Evolutionary conservation across 2,888 invertebrate species (phyloP).

Genomic region (Euzophera pinguis): DNA sequence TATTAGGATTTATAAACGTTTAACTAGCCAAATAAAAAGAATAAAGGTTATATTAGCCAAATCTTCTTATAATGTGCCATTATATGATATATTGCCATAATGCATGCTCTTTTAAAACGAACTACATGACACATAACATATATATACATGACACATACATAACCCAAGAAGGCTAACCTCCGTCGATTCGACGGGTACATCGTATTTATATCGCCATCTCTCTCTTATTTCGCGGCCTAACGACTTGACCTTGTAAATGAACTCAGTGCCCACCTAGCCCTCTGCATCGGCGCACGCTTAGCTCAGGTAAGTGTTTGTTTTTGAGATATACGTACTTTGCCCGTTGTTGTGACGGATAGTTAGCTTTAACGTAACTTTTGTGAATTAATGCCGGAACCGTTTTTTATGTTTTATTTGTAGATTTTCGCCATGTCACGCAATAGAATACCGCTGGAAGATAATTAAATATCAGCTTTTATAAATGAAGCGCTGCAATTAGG

Average conservation of each 20-base stretch:
- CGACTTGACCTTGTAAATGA: not conserved
- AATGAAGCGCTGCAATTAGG: not conserved
- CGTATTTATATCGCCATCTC: conserved; percentile 14
- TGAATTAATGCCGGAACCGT: not conserved
- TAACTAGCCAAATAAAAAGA: too few species aligned
- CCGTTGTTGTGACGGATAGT: conserved; percentile 20
- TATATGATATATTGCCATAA: too few species aligned
- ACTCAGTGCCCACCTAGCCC: conserved; percentile 12
- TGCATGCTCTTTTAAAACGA: too few species aligned
- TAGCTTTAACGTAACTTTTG: conserved; percentile 15
- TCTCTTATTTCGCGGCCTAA: conserved; percentile 11
- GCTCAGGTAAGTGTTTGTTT: conserved; percentile 16
- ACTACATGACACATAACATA: too few species aligned
- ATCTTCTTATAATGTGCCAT: too few species aligned
- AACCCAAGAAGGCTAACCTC: conserved; percentile 11
- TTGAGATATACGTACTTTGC: conserved; percentile 15
- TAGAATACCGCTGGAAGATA: not conserved
- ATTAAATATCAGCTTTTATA: not conserved
- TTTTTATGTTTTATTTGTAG: not conserved
- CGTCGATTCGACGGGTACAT: conserved; percentile 15
- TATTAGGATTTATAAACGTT: too few species aligned
- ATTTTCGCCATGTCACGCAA: not conserved
- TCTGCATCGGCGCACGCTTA: conserved; percentile 12
- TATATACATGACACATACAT: too few species aligned
- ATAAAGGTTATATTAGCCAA: too few species aligned